Conservation (phyloP, 2,888 invertebrate species). For the Drosophila quinaria region DNA sequence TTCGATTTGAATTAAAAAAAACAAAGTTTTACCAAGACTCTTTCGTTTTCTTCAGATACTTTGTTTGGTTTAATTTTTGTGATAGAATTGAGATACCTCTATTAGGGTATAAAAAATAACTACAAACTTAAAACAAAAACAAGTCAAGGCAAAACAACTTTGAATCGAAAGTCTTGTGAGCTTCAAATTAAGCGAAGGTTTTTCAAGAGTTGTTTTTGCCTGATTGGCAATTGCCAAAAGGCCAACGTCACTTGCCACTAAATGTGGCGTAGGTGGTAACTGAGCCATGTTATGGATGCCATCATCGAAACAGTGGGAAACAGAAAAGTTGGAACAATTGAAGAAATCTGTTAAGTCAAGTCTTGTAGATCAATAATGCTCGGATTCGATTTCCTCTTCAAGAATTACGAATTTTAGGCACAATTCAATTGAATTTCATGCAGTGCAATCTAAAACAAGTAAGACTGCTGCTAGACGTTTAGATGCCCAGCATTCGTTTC, state of each 20-base stretch:
- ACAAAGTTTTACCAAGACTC: too few relatives aligned
- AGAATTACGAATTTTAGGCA: conserved; percentile 38
- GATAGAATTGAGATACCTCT: too few relatives aligned
- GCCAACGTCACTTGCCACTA: not conserved
- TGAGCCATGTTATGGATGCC: conserved; percentile 7
- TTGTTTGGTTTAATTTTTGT: too few relatives aligned
- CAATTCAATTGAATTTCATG: conserved; percentile 48
- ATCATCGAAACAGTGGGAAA: not conserved
- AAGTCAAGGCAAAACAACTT: conserved; percentile 19
- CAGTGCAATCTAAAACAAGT: conserved; percentile 29
- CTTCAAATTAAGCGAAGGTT: too few relatives aligned
- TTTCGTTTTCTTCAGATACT: too few relatives aligned
- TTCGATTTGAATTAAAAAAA: too few relatives aligned
- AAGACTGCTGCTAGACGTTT: not conserved
- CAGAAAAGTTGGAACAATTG: not conserved
- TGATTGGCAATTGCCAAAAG: conserved; percentile 36
- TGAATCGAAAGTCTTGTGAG: conserved; percentile 15
- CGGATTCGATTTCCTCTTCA: conserved; percentile 17
- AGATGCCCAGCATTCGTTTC: not conserved
- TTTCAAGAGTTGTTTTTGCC: conserved; percentile 39
- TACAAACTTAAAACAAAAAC: not conserved
- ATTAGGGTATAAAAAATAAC: not conserved
- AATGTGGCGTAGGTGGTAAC: conserved; percentile 5
- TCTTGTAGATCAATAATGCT: conserved; percentile 4
- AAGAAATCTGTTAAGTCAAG: not conserved